Evolutionary conservation across 2,888 invertebrate genomes (phyloP).

Genomic region (Megaustenia siamemsis): DNA sequence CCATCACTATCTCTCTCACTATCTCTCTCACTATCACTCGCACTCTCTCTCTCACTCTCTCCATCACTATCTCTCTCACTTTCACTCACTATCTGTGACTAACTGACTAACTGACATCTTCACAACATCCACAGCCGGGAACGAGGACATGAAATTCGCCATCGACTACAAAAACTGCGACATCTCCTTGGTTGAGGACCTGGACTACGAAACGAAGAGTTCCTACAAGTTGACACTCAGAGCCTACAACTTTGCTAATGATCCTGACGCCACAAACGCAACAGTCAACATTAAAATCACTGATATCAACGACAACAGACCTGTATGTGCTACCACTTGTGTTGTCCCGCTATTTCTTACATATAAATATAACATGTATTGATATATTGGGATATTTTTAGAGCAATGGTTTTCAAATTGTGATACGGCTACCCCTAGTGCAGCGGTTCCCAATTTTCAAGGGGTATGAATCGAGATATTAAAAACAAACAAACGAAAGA

Average conservation of each 20-base stretch:
- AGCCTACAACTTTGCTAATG: constrained; percentile 3
- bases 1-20: neutral
- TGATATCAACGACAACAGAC: constrained; percentile 25
- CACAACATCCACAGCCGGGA: neutral
- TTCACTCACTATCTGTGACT: neutral
- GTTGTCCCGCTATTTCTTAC: neutral
- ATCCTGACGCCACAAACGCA: neutral
- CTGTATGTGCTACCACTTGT: constrained; percentile 8
- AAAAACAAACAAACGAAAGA: too few relatives aligned
- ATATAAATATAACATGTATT: too few relatives aligned
- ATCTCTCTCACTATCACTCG: neutral
- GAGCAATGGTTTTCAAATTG: too few relatives aligned
- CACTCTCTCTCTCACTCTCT: neutral
- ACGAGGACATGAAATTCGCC: constrained; percentile 1
- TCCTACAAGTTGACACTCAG: constrained; percentile 14
- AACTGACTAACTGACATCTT: neutral
- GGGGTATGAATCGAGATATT: too few relatives aligned
- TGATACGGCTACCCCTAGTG: too few relatives aligned
- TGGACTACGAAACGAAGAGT: constrained; percentile 27
- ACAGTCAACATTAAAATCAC: neutral
- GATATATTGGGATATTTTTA: too few relatives aligned
- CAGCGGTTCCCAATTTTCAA: too few relatives aligned
- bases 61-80: neutral
- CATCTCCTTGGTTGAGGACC: neutral
- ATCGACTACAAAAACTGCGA: constrained; percentile 28